Evolutionary conservation across 2,797 vertebrate genomes (phyloP).

Genomic region (Phataginus tetradactyla): DNA sequence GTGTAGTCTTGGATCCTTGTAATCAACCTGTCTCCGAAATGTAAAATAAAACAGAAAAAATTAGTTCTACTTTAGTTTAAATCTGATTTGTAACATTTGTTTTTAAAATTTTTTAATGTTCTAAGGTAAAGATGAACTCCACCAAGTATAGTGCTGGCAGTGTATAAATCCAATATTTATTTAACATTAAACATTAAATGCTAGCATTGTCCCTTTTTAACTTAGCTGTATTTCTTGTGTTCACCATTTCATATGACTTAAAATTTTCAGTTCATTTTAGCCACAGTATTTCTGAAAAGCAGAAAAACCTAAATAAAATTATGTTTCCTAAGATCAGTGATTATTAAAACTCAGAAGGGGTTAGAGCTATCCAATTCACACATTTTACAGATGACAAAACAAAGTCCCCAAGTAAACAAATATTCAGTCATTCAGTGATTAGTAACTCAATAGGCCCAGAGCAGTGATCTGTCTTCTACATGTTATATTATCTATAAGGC

Average conservation of each 20-base stretch:
- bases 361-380: neutral
- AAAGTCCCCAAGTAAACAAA: neutral
- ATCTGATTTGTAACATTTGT: neutral
- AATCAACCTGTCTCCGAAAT: neutral
- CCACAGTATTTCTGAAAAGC: neutral
- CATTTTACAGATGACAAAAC: neutral
- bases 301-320: neutral
- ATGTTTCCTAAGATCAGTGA: neutral
- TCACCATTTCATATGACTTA: neutral
- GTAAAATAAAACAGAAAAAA: neutral
- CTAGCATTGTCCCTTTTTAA: neutral
- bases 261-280: neutral
- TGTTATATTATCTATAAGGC: neutral
- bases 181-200: neutral
- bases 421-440: neutral
- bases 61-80: neutral
- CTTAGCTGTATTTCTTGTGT: neutral
- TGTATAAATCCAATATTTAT: neutral
- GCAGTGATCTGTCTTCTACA: neutral
- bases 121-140: neutral
- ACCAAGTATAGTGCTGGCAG: neutral
- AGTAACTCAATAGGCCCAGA: neutral
- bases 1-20: neutral
- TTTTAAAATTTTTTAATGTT: neutral
- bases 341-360: neutral